Conservation (phyloP, 2,888 invertebrate genomes). For the Molanna angustata region DNA sequence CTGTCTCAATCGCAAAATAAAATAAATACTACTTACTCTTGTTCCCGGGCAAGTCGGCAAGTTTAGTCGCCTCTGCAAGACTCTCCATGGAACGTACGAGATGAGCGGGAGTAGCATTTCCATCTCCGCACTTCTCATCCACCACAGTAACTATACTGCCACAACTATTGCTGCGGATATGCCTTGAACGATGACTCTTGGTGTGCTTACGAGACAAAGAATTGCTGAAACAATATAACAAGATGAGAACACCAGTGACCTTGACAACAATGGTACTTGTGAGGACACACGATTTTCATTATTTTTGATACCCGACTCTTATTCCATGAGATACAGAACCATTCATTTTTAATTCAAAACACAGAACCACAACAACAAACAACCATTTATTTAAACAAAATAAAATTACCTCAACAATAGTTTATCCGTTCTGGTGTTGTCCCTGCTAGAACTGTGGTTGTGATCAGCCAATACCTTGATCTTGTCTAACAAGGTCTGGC, state of each 20-base stretch:
- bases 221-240: too few relatives aligned
- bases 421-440: too few relatives aligned
- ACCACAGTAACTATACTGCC: constrained; percentile 14
- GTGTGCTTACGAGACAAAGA: neutral
- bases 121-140: neutral
- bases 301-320: constrained; percentile 32
- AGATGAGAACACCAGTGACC: too few relatives aligned
- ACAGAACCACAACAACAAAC: too few relatives aligned
- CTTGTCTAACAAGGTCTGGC: constrained; percentile 45
- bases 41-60: constrained; percentile 49
- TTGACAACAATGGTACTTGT: too few relatives aligned
- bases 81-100: constrained; percentile 10
- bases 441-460: too few relatives aligned
- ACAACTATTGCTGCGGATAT: constrained; percentile 22
- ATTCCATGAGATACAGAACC: too few relatives aligned
- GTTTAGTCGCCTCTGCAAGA: constrained; percentile 44
- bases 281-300: constrained; percentile 44
- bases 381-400: too few relatives aligned
- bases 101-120: neutral
- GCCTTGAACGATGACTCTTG: neutral
- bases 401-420: too few relatives aligned
- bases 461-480: constrained; percentile 42
- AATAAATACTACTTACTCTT: constrained; percentile 15
- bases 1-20: too few relatives aligned
- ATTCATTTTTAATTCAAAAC: too few relatives aligned